Evolutionary conservation across 2,888 invertebrate genomes (phyloP), one percentile per base, ranked within the genome.

Genomic region (Idaea aversata): DNA sequence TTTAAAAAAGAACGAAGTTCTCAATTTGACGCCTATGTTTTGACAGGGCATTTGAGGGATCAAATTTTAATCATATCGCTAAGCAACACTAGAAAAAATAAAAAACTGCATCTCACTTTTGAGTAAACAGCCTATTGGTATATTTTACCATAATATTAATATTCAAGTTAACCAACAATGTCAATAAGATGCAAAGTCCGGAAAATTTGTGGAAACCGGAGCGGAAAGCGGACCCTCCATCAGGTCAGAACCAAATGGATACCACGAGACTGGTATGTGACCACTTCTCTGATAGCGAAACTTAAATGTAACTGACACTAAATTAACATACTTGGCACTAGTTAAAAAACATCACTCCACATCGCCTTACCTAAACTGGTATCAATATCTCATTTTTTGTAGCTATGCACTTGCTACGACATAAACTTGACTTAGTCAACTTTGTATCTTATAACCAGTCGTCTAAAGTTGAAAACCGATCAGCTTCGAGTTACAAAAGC

Each of bases 331-430:
- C 70, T 61, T 61, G 61, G 63, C 70, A 65, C 61, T 71, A 73
- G 74, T 75, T 72, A 76, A 68, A 72, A 61, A 7, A 64, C 63
- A 68, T 36, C 68, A 69, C 66, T 73, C 70, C 67, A 61, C 70
- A 67, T 67, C 68, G 65, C 76, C 76, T 71, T 76, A 71, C 75
- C 75, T 69, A 72, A 76, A 73, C 75, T 72, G 65, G 75, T 72
- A 75, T 73, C 76, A 74, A 72, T 79, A 77, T 74, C 72, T 64
- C 71, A 74, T 65, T 79, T 79, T 78, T 79, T 79, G 67, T 75
- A 65, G 62, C 70, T 60, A 71, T 64, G 66, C 63, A 65, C 67
- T 73, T 74, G 71, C 61, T 63, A 64, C 62, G 62, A 10, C 36
- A 47, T 16, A 36, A 15, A 47, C 60, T 16, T 38, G 5, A 57